Percentiles rank a stretch among this genome's conserved stretches.
phyloP scores from a whole-genome alignment of 2,113 vertebrate genomes.

The Heptranchias perlo region DNA sequence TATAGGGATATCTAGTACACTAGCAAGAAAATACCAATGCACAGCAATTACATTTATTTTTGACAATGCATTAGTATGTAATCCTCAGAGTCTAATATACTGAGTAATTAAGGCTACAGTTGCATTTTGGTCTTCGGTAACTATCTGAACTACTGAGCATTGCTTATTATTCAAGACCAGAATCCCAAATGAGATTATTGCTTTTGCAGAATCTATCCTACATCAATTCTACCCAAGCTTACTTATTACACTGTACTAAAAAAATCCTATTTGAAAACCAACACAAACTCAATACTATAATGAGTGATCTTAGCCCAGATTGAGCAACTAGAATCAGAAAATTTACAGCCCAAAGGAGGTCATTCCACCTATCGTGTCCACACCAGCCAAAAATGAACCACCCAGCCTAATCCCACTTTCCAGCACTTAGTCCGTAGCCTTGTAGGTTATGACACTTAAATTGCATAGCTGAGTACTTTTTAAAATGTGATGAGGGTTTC shows the following conservation, averaged over 20 bases:
- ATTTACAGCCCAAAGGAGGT: no score
- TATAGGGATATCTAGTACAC: background rate
- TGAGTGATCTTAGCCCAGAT: no score
- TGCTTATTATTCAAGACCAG: background rate
- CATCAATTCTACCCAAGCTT: background rate
- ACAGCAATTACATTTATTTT: background rate
- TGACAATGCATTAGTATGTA: background rate
- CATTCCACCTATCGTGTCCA: no score
- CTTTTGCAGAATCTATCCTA: background rate
- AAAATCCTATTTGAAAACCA: background rate
- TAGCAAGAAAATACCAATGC: background rate
- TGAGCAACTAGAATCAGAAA: no score
- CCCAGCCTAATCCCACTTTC: no score
- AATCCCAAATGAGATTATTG: background rate
- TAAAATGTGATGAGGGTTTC: no score
- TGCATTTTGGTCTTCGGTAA: background rate
- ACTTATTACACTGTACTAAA: background rate
- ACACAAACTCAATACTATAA: background rate
- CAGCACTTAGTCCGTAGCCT: no score
- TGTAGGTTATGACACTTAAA: no score
- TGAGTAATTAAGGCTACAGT: background rate
- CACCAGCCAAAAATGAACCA: no score
- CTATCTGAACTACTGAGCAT: background rate
- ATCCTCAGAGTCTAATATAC: background rate
- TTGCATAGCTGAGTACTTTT: no score